Conservation (phyloP, 2,888 invertebrate genomes). For the Camponotus fellah region DNA sequence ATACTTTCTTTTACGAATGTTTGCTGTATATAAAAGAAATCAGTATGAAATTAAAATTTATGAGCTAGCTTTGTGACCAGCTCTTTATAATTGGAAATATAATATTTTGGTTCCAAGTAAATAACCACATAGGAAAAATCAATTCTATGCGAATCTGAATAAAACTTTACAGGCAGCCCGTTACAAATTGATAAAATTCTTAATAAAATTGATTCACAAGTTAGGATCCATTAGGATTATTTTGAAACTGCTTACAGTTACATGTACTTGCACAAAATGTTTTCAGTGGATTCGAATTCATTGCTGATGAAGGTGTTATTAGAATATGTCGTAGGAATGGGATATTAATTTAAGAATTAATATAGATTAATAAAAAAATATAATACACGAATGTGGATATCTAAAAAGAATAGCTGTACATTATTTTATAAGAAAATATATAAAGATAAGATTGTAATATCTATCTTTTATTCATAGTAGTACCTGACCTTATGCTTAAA, state of each 20-base stretch:
- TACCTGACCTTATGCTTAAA: constrained; percentile 14
- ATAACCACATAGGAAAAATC: not conserved
- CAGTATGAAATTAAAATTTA: constrained; percentile 15
- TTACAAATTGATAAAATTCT: not conserved
- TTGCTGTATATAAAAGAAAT: constrained; percentile 40
- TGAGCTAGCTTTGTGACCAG: not conserved
- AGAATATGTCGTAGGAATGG: constrained; percentile 68
- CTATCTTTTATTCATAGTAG: constrained; percentile 31
- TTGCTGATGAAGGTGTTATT: constrained; percentile 59
- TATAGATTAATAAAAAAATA: constrained; percentile 70
- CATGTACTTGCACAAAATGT: constrained; percentile 62
- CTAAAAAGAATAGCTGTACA: constrained; percentile 82
- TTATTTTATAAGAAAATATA: constrained; percentile 85
- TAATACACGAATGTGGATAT: constrained; percentile 74
- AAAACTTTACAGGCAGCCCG: not conserved
- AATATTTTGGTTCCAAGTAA: constrained; percentile 35
- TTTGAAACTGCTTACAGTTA: constrained; percentile 58
- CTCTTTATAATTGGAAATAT: constrained; percentile 14
- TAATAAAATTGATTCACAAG: constrained; percentile 31
- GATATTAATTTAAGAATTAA: constrained; percentile 74
- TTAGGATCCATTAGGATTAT: constrained; percentile 57
- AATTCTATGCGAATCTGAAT: not conserved
- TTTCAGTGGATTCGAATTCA: constrained; percentile 51
- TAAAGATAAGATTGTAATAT: constrained; percentile 81
- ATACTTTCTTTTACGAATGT: constrained; percentile 54